phyloP scores from a whole-genome alignment of 2,113 vertebrate genomes.

The Cyphomyrus plagiostoma region DNA sequence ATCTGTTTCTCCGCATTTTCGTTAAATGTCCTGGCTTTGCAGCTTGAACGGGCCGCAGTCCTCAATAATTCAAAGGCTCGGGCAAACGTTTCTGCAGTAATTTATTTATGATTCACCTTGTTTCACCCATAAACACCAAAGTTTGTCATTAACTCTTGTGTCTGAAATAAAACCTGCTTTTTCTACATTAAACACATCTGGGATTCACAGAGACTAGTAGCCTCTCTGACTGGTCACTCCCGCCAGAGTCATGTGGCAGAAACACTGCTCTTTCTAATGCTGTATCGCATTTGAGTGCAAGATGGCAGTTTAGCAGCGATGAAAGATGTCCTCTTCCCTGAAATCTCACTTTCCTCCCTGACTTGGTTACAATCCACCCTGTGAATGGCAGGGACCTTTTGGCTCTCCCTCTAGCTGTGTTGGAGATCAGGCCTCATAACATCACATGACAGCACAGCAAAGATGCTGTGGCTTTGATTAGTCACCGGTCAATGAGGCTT shows the following conservation, averaged over 20 bases:
- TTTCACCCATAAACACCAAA: not conserved
- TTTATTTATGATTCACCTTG: not conserved
- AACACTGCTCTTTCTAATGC: not conserved
- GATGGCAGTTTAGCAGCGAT: not conserved
- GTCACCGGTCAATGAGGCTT: not conserved
- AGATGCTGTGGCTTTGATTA: not conserved
- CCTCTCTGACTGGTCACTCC: not conserved
- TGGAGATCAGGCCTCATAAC: not conserved
- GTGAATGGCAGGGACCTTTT: not conserved
- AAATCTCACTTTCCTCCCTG: not conserved
- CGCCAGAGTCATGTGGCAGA: not conserved
- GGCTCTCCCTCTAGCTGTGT: not conserved
- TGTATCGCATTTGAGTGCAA: not conserved
- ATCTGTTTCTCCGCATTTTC: not conserved
- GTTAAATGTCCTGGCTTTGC: not conserved
- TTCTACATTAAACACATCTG: not conserved
- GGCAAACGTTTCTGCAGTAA: not conserved
- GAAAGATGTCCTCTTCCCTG: not conserved
- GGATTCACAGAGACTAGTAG: not conserved
- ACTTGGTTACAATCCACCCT: not conserved
- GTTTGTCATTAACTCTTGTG: not conserved
- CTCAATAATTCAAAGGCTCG: not conserved
- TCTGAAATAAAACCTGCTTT: not conserved
- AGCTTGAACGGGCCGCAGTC: not conserved
- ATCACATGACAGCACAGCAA: not conserved